Evolutionary conservation across 2,113 vertebrate species (phyloP).

Genomic region (Tyrannus savana): DNA sequence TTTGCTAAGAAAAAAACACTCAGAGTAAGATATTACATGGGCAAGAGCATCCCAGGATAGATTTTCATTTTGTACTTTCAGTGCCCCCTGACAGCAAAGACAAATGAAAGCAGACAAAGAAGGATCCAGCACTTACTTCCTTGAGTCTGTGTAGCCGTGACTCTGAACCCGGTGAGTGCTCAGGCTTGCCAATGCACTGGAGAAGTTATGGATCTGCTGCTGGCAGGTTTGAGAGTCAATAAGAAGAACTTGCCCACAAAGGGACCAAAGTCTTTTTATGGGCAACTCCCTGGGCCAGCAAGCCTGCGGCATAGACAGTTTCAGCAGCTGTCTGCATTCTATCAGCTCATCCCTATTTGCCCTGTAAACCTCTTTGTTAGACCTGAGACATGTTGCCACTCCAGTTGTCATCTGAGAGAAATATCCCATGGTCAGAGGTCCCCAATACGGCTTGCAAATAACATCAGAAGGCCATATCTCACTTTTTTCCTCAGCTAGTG

Average conservation of each 20-base stretch:
- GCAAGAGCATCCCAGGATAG: background rate
- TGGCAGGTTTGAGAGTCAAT: background rate
- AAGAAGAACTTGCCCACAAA: fast-evolving
- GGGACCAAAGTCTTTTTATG: background rate
- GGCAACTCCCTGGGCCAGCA: background rate
- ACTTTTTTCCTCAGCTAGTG: background rate
- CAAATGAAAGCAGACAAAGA: background rate
- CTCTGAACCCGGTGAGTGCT: background rate
- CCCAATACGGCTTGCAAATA: background rate
- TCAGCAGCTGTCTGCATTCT: background rate
- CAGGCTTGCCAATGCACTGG: background rate
- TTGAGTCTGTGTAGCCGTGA: background rate
- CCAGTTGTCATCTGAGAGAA: background rate
- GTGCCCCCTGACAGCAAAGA: background rate
- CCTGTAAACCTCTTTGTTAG: background rate
- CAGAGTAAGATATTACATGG: background rate
- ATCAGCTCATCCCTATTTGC: background rate
- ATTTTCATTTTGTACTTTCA: background rate
- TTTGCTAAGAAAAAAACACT: background rate
- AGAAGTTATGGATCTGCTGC: background rate
- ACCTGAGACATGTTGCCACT: fast-evolving
- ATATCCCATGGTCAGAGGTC: background rate
- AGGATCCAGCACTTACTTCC: background rate
- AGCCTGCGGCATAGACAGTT: background rate
- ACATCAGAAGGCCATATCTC: background rate